Evolutionary conservation across 2,888 invertebrate genomes (phyloP).

Genomic region (Agrotis segetum): DNA sequence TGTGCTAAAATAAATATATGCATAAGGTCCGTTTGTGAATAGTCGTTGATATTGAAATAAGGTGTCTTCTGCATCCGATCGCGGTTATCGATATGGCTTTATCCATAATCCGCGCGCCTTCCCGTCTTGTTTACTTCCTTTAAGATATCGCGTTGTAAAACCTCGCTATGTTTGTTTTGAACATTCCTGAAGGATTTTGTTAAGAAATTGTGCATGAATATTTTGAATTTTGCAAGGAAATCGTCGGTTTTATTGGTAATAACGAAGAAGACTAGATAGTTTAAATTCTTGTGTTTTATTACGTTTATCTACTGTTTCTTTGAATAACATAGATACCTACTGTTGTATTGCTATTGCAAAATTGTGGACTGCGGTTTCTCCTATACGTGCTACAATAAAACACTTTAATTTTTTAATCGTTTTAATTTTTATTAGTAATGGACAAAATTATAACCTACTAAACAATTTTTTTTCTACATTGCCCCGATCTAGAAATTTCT

Average conservation of each 20-base stretch:
- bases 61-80: conserved; percentile 79
- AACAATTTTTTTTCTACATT: no score
- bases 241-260: background rate
- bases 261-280: background rate
- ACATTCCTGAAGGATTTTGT: conserved; percentile 43
- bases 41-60: conserved; percentile 87
- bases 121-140: conserved; percentile 74
- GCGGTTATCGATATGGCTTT: conserved; percentile 80
- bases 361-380: no score
- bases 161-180: conserved; percentile 59
- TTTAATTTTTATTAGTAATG: no score
- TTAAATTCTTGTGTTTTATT: background rate
- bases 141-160: conserved; percentile 71
- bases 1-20: conserved; percentile 77
- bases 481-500: no score
- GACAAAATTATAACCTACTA: no score
- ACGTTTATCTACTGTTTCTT: background rate
- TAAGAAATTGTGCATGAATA: conserved; percentile 30
- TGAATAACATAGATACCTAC: no score
- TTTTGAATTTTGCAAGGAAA: conserved; percentile 16
- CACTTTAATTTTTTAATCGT: background rate
- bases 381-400: background rate
- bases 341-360: no score
- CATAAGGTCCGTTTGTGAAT: conserved; percentile 77
- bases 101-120: conserved; percentile 77